Evolutionary conservation across 1,140 invertebrate genomes (phyloP), one percentile per base, ranked within the genome.

Genomic region (Tyrophagus putrescentiae): DNA sequence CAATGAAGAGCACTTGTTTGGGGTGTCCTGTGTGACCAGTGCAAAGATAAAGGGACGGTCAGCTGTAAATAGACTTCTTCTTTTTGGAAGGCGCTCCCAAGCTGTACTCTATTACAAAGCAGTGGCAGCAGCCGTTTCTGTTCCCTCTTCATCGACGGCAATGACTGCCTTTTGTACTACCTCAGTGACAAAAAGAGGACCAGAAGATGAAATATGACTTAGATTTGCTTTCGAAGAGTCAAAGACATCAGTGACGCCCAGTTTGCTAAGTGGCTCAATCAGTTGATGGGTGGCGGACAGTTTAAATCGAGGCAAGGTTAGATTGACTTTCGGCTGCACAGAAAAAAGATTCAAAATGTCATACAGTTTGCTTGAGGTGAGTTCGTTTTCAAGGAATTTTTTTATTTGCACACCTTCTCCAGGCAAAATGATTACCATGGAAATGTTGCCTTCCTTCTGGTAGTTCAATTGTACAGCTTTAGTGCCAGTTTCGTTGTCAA

Each of bases 161-260:
- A 91, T 84, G 64, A 81, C 79, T n/a, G 84, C 82, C 68, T 85
- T 84, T 66, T 89, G 86, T 13, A 86, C 67, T 6, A 89, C 76
- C 76, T 72, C 67, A 69, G 75, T 65, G 68, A 83, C 64, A 77
- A 73, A 73, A 67, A n/a, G n/a, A 82, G 48, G 4, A 71, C 56
- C 44, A 25, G 11, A 21, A 33, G 3, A 9, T 74, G 78, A 71
- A 33, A 86, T 79, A 21, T 77, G 76, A 7, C 77, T 72, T 4
- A 89, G 76, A 67, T 84, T 77, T 3, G 66, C 67, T 9, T n/a
- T 27, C n/a, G 23, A 32, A 27, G 7, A 11, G 0, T 64, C 56
- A 69, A 90, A 90, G 29, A 87, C 67, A 62, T 84, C 78, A n/a
- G 65, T 65, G 4, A 90, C 78, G 45, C 82, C 82, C 72, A 87